Base-by-base conservation (phyloP, 2,797 vertebrate genomes). In the Chiroxiphia lanceolata region DNA sequence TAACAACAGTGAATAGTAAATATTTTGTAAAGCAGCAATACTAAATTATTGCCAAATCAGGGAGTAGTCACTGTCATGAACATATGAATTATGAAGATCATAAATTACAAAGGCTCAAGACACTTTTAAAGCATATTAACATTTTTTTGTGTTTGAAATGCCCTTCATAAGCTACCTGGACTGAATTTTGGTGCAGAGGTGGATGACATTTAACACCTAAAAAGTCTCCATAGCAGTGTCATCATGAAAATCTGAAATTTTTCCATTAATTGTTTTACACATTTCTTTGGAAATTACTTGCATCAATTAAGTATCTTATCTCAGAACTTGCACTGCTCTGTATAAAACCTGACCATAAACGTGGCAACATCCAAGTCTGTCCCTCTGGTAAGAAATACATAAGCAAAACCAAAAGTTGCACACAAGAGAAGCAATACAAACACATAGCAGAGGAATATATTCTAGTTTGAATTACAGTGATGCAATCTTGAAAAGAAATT, bases 291-390 rank as follows among this genome's bases (percentile, higher is more conserved):
- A 97, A 98, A 96, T 79, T 96, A 95, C 72, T 97, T 96, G 26
- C 72, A 95, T 68, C 77, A 87, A 68, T 96, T 86, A 76, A 96
- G 72, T 68, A 96, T 96, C 79, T 95, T 93, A 18, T 93, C 85
- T 36, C 93, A 77, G 63, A 93, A 92, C 48, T 98, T 91, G n/a
- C 54, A 76, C 51, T 96, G 78, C 53, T 99, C 97, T 57, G 76
- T 65, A 1, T 92, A 97, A 84, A 97, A 98, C 69, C 98, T 97
- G 67, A 94, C 94, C 40, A 99, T 77, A 98, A 83, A 72, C 59
- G 36, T 76, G 63, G 83, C 57, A 94, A 56, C 44, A 72, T 70
- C 6, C 71, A 89, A 54, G 72, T 92, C 42, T 97, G 65, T 98
- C 98, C 78, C 98, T 97, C 89, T 98, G 76, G 4, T 77, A 95